A percentile compares a stretch with the other conserved stretches of the same genome.
phyloP scores from a whole-genome alignment of 2,113 vertebrate genomes.

The Bos javanicus region DNA sequence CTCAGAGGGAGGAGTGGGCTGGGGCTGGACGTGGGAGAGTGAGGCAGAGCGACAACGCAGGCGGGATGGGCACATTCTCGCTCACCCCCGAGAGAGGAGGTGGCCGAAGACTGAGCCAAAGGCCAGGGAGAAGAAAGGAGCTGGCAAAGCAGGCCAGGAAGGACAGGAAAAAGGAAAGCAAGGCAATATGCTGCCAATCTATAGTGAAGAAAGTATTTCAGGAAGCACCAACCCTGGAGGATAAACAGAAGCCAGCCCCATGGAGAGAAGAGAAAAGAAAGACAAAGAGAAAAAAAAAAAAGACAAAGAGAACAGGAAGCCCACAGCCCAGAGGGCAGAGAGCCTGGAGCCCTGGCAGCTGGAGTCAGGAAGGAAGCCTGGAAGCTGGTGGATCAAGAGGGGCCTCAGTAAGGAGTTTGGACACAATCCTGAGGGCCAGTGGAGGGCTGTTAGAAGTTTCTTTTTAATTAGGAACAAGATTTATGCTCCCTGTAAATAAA shows the following conservation, averaged over 20 bases:
- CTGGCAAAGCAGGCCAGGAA: not conserved
- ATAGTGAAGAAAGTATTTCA: not conserved
- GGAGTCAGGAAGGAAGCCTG: not conserved
- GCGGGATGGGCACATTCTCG: not conserved
- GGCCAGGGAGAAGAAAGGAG: not conserved
- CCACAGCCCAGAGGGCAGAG: not conserved
- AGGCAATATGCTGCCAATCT: not conserved
- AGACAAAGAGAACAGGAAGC: not conserved
- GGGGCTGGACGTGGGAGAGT: not conserved
- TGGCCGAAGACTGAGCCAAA: not conserved
- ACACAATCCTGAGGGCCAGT: not conserved
- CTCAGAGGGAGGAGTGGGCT: not conserved
- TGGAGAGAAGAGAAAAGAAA: not conserved
- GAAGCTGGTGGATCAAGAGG: not conserved
- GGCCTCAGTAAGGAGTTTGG: not conserved
- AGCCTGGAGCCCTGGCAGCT: not conserved
- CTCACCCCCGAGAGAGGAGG: not conserved
- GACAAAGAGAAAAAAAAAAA: not conserved
- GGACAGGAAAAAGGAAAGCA: not conserved
- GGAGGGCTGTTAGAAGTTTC: not conserved
- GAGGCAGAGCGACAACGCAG: not conserved
- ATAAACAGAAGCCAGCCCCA: not conserved
- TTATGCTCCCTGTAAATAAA: not conserved
- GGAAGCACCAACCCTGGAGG: not conserved
- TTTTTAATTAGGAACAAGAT: not conserved